Evolutionary conservation across 2,797 vertebrate genomes (phyloP).

Genomic region (Hyperoplus immaculatus): DNA sequence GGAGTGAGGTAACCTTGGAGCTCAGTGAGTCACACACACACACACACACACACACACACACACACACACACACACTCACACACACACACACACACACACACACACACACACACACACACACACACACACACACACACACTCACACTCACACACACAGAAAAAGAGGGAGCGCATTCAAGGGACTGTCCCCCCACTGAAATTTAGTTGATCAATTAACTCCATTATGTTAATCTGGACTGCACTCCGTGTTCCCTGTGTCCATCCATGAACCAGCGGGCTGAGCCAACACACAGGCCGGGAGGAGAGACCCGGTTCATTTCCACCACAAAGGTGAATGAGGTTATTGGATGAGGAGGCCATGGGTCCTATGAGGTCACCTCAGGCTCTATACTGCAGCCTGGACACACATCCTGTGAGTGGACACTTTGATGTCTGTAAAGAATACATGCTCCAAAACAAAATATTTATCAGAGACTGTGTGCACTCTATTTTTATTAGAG

Average conservation of each 20-base stretch:
- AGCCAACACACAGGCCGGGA: constrained; percentile 65
- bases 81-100: not conserved
- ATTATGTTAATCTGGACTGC: constrained; percentile 81
- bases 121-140: too few species aligned
- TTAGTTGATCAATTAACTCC: constrained; percentile 79
- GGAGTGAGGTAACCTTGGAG: constrained; percentile 69
- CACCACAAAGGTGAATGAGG: constrained; percentile 55
- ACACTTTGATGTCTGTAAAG: constrained; percentile 59
- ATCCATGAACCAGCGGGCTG: constrained; percentile 54
- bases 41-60: too few species aligned
- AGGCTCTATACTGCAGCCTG: constrained; percentile 27
- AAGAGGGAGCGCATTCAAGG: constrained; percentile 59
- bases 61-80: too few species aligned
- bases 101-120: too few species aligned
- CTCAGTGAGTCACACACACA: constrained; percentile 38
- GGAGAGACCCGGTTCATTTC: constrained; percentile 61
- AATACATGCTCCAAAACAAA: constrained; percentile 48
- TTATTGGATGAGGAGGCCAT: constrained; percentile 60
- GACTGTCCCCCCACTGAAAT: constrained; percentile 70
- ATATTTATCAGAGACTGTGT: constrained; percentile 64
- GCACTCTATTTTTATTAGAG: constrained; percentile 73
- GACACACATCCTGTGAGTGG: constrained; percentile 35
- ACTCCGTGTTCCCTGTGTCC: constrained; percentile 77
- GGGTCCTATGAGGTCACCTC: constrained; percentile 54
- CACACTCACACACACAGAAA: constrained; percentile 35